Evolutionary conservation across 2,888 invertebrate species (phyloP), one percentile per base, ranked within the genome.

Genomic region (Andrena camellia): DNA sequence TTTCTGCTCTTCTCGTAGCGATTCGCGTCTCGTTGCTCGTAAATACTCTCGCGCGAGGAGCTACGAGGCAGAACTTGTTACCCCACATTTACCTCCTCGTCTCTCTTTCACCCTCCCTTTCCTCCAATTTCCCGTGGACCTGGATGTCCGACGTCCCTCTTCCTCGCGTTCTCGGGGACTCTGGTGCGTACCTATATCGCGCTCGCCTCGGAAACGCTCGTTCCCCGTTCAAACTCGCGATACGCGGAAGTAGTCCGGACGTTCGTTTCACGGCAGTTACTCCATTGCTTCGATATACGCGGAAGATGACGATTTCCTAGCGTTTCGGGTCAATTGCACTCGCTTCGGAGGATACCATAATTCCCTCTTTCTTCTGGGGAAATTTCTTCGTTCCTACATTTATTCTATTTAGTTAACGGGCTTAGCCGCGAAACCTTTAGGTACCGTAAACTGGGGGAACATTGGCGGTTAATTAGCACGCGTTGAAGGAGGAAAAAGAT

Each of bases 41-140:
- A 35, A 59, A 70, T 72, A 68, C 31, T 62, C 59, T 8, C 59
- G 20, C 62, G 54, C 69, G 73, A 81, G 66, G 64, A 70, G 62
- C 68, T 70, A 35, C 33, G 33, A 78, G 69, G 71, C 57, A 70
- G 66, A 79, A 67, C 66, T 77, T 71, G 67, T 64, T 74, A 77
- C 60, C 64, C 74, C 52, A 72, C 20, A 66, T 63, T 63, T 54
- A 35, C 66, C 63, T 42, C 57, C 52, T 54, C 59, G 13, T 7
- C 35, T 78, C 33, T 73, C 54, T 57, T 63, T 20, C 63, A 10
- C 52, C n/a, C 62, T n/a, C 71, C 35, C 35, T 64, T 52, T 3
- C 33, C 54, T 35, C 23, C 42, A 76, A 35, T 60, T 68, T 74
- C 23, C 50, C 72, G 29, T 69, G 60, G 57, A 29, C 6, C 42